Evolutionary conservation across 2,888 invertebrate species (phyloP).

Genomic region (Drosophila anomalipes): DNA sequence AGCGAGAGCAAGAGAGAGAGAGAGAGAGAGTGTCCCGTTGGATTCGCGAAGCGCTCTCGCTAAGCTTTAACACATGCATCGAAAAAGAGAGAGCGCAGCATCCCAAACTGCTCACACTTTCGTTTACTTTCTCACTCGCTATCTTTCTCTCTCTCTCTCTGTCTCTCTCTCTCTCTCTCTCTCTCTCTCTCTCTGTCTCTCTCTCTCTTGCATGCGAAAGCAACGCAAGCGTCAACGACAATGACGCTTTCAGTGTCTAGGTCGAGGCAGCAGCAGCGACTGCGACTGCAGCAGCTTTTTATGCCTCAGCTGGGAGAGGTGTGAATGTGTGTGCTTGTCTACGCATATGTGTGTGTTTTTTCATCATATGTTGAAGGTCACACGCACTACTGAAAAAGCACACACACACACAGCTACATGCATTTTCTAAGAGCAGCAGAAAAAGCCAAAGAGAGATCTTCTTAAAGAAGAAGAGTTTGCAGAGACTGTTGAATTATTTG

Average conservation of each 20-base stretch:
- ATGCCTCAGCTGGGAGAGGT: constrained; percentile 10
- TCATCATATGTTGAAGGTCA: constrained; percentile 36
- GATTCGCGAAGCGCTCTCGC: constrained; percentile 7
- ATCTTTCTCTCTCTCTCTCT: not conserved
- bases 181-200: not conserved
- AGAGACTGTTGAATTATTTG: not conserved
- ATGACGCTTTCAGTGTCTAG: constrained; percentile 74
- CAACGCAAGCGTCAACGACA: constrained; percentile 24
- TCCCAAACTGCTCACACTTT: not conserved
- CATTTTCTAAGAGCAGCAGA: not conserved
- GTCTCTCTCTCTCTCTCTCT: not conserved
- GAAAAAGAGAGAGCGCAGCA: constrained; percentile 18
- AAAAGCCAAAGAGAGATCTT: not conserved
- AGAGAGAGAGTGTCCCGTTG: constrained; percentile 37
- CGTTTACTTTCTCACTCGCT: not conserved
- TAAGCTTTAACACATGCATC: constrained; percentile 58
- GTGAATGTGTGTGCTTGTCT: constrained; percentile 16
- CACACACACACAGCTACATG: not conserved
- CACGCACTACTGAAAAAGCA: constrained; percentile 14
- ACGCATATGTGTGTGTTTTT: constrained; percentile 7
- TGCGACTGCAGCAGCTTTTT: constrained; percentile 22
- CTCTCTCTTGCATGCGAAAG: not conserved
- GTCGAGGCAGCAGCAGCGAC: constrained; percentile 62
- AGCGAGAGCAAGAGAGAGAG: not conserved
- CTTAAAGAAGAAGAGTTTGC: not conserved